Evolutionary conservation across 2,888 invertebrate species (phyloP).

Genomic region (Lepetodrilus schrolli): DNA sequence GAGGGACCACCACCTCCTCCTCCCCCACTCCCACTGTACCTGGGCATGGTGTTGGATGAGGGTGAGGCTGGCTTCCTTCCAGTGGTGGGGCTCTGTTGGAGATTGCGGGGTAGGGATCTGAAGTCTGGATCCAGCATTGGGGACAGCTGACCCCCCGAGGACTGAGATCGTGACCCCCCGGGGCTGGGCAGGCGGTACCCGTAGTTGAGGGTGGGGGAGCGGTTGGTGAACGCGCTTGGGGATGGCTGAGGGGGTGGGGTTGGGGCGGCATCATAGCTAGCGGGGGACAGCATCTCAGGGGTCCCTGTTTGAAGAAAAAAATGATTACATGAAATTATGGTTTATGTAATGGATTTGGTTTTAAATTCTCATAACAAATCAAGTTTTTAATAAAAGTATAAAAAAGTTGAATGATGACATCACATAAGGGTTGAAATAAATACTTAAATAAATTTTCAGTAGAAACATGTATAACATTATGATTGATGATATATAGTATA

Average conservation of each 20-base stretch:
- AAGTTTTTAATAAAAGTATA: no score
- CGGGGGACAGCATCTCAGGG: conserved; percentile 70
- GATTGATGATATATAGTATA: no score
- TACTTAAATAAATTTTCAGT: no score
- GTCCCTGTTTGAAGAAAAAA: no score
- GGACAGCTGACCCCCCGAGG: conserved; percentile 41
- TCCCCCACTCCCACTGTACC: no score
- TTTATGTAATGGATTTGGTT: no score
- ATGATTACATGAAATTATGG: no score
- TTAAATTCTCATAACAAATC: no score
- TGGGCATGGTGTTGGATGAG: background rate
- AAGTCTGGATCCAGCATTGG: conserved; percentile 38
- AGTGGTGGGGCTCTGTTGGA: conserved; percentile 42
- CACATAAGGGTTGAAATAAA: no score
- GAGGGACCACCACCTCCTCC: conserved; percentile 28
- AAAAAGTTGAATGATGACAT: no score
- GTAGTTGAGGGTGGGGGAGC: conserved; percentile 41
- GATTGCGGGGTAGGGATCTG: conserved; percentile 2
- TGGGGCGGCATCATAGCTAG: conserved; percentile 62
- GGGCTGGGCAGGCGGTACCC: conserved; percentile 43
- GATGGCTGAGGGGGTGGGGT: conserved; percentile 71
- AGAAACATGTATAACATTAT: no score
- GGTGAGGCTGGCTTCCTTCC: conserved; percentile 41
- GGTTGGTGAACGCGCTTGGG: conserved; percentile 61
- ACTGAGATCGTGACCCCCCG: conserved; percentile 30